These are phyloP conservation scores for Ennomos erosarius DNA, from an alignment of 2,888 invertebrate species.

Conservation along the genomic window DNA sequence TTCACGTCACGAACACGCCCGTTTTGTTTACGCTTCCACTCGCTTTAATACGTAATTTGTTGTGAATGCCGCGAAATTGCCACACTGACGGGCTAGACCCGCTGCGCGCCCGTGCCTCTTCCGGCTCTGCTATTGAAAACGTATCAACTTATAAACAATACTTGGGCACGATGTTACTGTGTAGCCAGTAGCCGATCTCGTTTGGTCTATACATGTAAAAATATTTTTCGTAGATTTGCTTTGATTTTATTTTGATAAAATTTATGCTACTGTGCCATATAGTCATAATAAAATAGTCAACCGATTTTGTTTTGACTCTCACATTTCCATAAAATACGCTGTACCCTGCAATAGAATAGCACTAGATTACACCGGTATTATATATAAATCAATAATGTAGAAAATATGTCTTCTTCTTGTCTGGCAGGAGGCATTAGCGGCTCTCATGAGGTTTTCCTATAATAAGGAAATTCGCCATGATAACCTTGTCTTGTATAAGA, in stretches of 20 bases:
- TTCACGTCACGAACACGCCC: conserved; percentile 82
- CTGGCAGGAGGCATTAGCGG: conserved; percentile 1
- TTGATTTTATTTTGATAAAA: too few relatives aligned
- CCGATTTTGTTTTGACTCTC: too few relatives aligned
- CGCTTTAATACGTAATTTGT: conserved; percentile 84
- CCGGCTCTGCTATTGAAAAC: conserved; percentile 71
- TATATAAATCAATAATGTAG: too few relatives aligned
- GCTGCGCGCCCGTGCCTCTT: conserved; percentile 2
- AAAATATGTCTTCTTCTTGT: neutral
- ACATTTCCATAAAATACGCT: too few relatives aligned
- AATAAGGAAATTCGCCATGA: conserved; percentile 15
- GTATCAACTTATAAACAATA: conserved; percentile 68
- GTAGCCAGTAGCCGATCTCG: neutral
- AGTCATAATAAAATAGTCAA: too few relatives aligned
- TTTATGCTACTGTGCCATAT: too few relatives aligned
- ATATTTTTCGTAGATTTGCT: too few relatives aligned
- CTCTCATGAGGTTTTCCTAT: conserved; percentile 12
- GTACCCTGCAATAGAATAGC: too few relatives aligned
- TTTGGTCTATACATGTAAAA: too few relatives aligned
- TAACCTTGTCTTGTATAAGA: conserved; percentile 26
- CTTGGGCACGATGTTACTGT: conserved; percentile 4
- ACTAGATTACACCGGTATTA: too few relatives aligned
- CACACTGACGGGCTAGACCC: conserved; percentile 66
- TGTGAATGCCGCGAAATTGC: conserved; percentile 82
- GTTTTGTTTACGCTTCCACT: conserved; percentile 83